phyloP scores from a whole-genome alignment of 1,140 invertebrate species.

The Eubasilissa regina region DNA sequence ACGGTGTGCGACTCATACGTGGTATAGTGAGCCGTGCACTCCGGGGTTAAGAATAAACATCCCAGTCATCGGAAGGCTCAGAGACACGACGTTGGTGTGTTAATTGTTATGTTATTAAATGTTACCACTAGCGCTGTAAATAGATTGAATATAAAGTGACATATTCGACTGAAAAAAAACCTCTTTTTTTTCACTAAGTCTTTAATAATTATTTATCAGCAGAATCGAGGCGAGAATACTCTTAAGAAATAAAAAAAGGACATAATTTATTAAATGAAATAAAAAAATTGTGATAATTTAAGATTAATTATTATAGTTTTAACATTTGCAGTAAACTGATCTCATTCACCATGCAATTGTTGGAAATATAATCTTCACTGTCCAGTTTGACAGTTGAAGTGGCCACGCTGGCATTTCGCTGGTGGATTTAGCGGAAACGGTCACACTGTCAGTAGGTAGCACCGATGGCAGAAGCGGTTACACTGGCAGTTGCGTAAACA shows the following conservation, averaged over 20 bases:
- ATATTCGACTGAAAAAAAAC: conserved; percentile 19
- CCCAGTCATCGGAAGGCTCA: too few relatives aligned
- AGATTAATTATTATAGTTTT: conserved; percentile 25
- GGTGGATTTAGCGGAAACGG: too few relatives aligned
- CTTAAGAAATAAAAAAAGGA: conserved; percentile 26
- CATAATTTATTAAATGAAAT: conserved; percentile 33
- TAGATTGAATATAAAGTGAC: conserved; percentile 7
- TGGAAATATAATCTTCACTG: too few relatives aligned
- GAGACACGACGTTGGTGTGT: too few relatives aligned
- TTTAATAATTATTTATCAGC: neutral
- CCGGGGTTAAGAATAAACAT: too few relatives aligned
- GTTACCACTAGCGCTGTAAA: conserved; percentile 6
- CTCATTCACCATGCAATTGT: neutral
- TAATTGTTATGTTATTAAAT: neutral
- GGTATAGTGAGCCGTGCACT: too few relatives aligned
- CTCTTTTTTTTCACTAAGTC: conserved; percentile 5
- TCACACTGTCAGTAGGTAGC: too few relatives aligned
- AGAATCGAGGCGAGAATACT: conserved; percentile 4
- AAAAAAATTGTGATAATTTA: conserved; percentile 29
- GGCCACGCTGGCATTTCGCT: too few relatives aligned
- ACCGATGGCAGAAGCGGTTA: too few relatives aligned
- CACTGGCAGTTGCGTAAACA: too few relatives aligned
- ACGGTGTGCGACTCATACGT: too few relatives aligned
- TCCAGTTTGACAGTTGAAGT: too few relatives aligned
- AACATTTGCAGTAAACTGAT: conserved; percentile 9